Conservation (phyloP, 2,888 invertebrate genomes). For the Ichneumoninae sp. region DNA sequence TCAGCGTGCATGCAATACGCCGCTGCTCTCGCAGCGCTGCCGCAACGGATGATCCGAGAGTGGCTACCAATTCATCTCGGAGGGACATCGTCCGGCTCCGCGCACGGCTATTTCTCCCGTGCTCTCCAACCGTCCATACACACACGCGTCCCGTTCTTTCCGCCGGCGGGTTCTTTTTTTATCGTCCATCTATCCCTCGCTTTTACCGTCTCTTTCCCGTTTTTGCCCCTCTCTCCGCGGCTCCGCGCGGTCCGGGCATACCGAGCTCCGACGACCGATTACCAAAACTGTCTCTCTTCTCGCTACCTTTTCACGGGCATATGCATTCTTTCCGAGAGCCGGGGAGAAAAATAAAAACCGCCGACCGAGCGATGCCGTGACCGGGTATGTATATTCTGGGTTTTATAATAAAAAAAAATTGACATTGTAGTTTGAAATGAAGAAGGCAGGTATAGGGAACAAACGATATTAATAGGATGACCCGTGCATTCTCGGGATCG, state of each 20-base stretch:
- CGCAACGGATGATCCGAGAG: conserved; percentile 66
- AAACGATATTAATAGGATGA: conserved; percentile 1
- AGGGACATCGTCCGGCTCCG: conserved; percentile 47
- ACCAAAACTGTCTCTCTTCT: conserved; percentile 79
- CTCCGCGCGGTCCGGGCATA: conserved; percentile 53
- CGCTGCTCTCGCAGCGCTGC: conserved; percentile 55
- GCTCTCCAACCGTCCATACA: neutral
- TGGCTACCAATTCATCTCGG: conserved; percentile 62
- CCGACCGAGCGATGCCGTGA: neutral
- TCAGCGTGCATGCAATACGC: conserved; percentile 75
- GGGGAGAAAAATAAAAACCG: neutral
- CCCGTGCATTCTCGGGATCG: neutral
- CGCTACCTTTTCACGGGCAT: conserved; percentile 78
- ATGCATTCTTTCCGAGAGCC: conserved; percentile 69
- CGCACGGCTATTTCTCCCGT: conserved; percentile 9
- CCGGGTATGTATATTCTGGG: neutral
- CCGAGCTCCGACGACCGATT: conserved; percentile 74
- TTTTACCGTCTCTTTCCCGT: neutral
- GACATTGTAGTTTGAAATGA: conserved; percentile 2
- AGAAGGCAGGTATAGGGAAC: neutral
- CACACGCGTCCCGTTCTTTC: neutral
- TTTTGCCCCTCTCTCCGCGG: neutral
- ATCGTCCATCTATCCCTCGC: neutral
- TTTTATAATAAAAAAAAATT: neutral
- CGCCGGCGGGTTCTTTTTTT: neutral